Evolutionary conservation across 2,888 invertebrate species (phyloP).

Genomic region (Drosophila lutescens): DNA sequence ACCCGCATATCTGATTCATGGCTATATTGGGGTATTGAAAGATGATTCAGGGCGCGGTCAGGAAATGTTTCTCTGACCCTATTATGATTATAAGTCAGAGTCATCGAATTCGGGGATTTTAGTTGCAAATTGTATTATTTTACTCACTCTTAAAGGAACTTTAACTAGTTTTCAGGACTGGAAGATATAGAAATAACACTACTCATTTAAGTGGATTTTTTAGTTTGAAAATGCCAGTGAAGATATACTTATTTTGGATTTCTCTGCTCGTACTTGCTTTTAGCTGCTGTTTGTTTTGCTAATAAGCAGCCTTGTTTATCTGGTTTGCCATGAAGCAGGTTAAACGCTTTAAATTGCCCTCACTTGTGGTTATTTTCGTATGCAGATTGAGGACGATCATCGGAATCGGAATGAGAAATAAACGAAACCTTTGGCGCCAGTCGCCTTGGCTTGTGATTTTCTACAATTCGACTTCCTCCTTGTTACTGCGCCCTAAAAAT

Average conservation of each 20-base stretch:
- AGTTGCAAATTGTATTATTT: not conserved
- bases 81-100: conserved; percentile 10
- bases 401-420: not conserved
- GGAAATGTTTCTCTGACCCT: conserved; percentile 17
- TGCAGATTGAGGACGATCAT: conserved; percentile 24
- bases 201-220: not conserved
- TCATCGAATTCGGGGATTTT: conserved; percentile 19
- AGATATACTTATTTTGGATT: not conserved
- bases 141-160: not conserved
- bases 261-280: conserved; percentile 17
- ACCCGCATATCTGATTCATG: conserved; percentile 27
- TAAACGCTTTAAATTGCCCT: conserved; percentile 34
- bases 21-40: conserved; percentile 3
- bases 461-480: conserved; percentile 8
- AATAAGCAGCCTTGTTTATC: conserved; percentile 55
- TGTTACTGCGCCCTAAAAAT: conserved; percentile 8
- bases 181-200: not conserved
- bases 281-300: conserved; percentile 35
- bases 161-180: not conserved
- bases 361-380: conserved; percentile 17
- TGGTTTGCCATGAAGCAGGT: conserved; percentile 59
- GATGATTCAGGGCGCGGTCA: conserved; percentile 40
- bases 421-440: conserved; percentile 27
- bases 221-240: not conserved
- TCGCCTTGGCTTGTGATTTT: not conserved